Percentiles rank a stretch among this genome's conserved stretches.
phyloP scores from a whole-genome alignment of 2,113 vertebrate species.

The Antechinus stuartii region DNA sequence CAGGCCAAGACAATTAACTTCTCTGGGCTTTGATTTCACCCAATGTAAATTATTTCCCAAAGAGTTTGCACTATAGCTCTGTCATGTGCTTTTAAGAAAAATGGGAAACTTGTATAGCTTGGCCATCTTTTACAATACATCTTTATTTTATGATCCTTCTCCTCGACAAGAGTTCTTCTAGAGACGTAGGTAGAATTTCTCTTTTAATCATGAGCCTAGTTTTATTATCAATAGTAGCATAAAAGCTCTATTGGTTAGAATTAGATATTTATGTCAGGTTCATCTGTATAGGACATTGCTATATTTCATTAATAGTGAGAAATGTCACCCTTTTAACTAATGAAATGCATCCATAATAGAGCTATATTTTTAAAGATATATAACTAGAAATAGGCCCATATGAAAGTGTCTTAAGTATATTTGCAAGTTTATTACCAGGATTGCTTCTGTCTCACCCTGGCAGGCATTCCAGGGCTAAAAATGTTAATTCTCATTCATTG shows the following conservation, averaged over 20 bases:
- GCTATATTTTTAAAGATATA: conserved; percentile 77
- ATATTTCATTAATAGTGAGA: conserved; percentile 82
- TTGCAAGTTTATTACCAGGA: conserved; percentile 53
- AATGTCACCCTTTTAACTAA: conserved; percentile 79
- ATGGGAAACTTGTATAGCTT: conserved; percentile 57
- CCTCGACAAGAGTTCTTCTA: conserved; percentile 58
- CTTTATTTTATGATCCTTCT: conserved; percentile 66
- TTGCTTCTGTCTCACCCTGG: conserved; percentile 58
- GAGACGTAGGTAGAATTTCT: conserved; percentile 66
- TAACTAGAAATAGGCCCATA: conserved; percentile 69
- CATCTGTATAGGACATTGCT: conserved; percentile 73
- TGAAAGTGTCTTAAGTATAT: conserved; percentile 60
- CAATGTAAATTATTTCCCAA: conserved; percentile 60
- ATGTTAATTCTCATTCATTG: conserved; percentile 28
- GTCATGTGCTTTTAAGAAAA: conserved; percentile 59
- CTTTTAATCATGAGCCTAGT: conserved; percentile 64
- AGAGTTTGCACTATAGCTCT: conserved; percentile 41
- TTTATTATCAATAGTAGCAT: conserved; percentile 79
- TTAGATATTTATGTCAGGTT: conserved; percentile 75
- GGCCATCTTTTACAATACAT: conserved; percentile 38
- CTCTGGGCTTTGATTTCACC: conserved; percentile 25
- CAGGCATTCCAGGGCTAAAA: conserved; percentile 25
- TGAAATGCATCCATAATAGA: conserved; percentile 77
- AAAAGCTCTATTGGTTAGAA: conserved; percentile 81
- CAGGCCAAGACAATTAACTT: conserved; percentile 65